phyloP scores from a whole-genome alignment of 2,797 vertebrate genomes.

The Melanotaenia nigrans region DNA sequence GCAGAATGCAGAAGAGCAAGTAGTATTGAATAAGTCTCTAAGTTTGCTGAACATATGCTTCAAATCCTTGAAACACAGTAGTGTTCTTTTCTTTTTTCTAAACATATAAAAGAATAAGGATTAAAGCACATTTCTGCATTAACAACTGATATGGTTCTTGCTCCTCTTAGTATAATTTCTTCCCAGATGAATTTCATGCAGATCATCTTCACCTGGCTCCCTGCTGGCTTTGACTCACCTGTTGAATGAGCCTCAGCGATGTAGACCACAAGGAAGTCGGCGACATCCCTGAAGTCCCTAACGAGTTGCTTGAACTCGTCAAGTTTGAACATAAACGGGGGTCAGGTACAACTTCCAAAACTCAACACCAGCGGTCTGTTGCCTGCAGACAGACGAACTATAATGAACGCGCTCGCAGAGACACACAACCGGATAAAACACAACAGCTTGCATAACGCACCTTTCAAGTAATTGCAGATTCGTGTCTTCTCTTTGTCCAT shows the following conservation, averaged over 20 bases:
- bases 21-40: background rate
- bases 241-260: slow-evolving; percentile 91
- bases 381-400: slow-evolving; percentile 66
- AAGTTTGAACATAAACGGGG: slow-evolving; percentile 92
- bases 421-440: rapidly evolving
- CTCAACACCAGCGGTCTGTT: slow-evolving; percentile 89
- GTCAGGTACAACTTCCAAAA: slow-evolving; percentile 97
- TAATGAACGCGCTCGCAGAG: no score
- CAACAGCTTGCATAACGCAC: slow-evolving; percentile 60
- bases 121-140: no score
- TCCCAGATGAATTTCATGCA: background rate
- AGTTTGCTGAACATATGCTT: background rate
- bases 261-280: slow-evolving; percentile 93
- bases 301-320: slow-evolving; percentile 91
- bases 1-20: background rate
- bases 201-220: background rate
- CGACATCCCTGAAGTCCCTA: slow-evolving; percentile 85
- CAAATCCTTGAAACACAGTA: background rate
- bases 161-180: background rate
- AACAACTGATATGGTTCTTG: no score
- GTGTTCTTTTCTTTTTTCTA: background rate
- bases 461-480: slow-evolving; percentile 83
- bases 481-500: slow-evolving; percentile 69
- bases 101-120: background rate
- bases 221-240: slow-evolving; percentile 76